Evolutionary conservation across 2,888 invertebrate genomes (phyloP), one percentile per base, ranked within the genome.

Genomic region (Nebria brevicollis): DNA sequence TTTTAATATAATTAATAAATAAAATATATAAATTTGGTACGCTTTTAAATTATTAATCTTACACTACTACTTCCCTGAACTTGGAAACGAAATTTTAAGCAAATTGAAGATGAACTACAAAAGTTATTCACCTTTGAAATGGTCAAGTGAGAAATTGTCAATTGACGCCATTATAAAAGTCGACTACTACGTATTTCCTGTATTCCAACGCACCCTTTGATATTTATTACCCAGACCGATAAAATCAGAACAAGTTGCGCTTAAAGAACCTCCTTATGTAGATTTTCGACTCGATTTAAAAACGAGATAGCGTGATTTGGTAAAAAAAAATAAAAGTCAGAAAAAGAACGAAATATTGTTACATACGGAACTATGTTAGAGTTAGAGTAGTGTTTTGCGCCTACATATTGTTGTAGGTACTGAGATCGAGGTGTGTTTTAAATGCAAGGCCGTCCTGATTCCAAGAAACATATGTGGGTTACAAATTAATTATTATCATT

Each of bases 171-270:
- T 70, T 26, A 54, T 13, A 54, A 54, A 54, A 54, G 54, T 54
- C 54, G 54, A 54, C 54, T 54, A 54, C 11, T 54, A 54, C 54
- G 54, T 54, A 13, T 54, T 54, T 54, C 54, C 54, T 54, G 54
- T 54, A 13, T 54, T 70, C 70, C 20, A 70, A 25, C 70, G 70
- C 70, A 70, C 70, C 70, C 70, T 70, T 70, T 13, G 25, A 70
- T 70, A 70, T 70, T 70, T 70, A 70, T 70, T 70, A 34, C 70
- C 70, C 54, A 54, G 70, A 13, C 70, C 11, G 25, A 70, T 70
- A 70, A 34, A 70, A 70, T 26, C 34, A 25, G 70, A 70, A 70
- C 70, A 26, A 70, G 70, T 70, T 70, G 34, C 54, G 54, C 54
- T 54, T 70, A 70, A 70, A 13, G 70, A 70, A 26, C 54, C 54